Evolutionary conservation across 2,113 vertebrate genomes (phyloP).

Genomic region (Lasiurus cinereus): DNA sequence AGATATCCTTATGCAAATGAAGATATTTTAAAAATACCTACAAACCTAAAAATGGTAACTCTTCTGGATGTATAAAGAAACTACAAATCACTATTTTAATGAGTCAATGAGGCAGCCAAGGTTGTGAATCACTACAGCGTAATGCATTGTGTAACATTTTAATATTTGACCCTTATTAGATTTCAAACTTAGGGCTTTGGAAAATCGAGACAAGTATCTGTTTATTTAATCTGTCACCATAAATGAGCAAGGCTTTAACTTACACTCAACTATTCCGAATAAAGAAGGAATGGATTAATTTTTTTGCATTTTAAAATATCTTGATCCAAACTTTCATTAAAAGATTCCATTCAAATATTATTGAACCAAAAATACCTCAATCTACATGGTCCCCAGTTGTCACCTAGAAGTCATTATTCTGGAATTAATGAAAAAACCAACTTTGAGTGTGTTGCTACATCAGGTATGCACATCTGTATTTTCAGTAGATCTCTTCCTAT

Average conservation of each 20-base stretch:
- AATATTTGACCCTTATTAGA: conserved; percentile 37
- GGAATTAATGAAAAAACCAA: neutral
- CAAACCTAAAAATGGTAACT: neutral
- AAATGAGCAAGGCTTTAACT: conserved; percentile 13
- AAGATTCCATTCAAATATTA: neutral
- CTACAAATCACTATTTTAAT: neutral
- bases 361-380: neutral
- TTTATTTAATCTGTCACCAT: conserved; percentile 19
- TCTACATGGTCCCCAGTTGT: too few relatives aligned
- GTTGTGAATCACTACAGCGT: neutral
- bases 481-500: neutral
- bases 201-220: neutral
- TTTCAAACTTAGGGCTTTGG: conserved; percentile 31
- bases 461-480: neutral
- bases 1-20: conserved; percentile 4
- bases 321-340: neutral
- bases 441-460: too few relatives aligned
- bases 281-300: neutral
- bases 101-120: neutral
- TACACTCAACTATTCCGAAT: neutral
- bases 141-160: neutral
- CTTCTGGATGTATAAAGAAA: conserved; percentile 3
- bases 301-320: conserved; percentile 21
- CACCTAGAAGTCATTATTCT: neutral
- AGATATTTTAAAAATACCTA: neutral